Evolutionary conservation across 2,113 vertebrate species (phyloP).

Genomic region (Baryphthengus martii): DNA sequence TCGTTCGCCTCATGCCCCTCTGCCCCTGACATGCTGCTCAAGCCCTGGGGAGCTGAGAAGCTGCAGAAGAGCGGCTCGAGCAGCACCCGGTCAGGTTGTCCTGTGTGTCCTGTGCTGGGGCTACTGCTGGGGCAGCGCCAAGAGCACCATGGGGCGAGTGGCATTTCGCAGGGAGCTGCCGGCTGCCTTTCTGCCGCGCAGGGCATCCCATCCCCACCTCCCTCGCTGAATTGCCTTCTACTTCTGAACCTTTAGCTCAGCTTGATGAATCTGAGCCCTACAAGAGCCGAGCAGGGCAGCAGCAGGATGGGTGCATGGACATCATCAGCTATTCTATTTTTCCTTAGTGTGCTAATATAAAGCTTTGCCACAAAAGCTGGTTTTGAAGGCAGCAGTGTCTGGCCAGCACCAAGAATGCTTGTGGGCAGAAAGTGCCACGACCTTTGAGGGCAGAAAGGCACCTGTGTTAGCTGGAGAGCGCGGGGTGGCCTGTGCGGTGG

Average conservation of each 20-base stretch:
- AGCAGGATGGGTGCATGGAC: not conserved
- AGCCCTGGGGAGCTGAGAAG: not conserved
- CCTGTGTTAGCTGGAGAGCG: not conserved
- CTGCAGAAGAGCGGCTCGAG: not conserved
- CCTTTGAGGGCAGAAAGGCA: not conserved
- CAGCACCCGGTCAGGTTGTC: accelerated
- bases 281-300: accelerated
- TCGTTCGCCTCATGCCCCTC: accelerated
- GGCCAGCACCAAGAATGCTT: not conserved
- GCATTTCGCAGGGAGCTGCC: accelerated
- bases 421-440: not conserved
- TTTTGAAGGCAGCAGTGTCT: not conserved
- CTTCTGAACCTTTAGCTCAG: not conserved
- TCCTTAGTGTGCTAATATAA: accelerated
- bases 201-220: accelerated
- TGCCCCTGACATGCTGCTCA: accelerated
- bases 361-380: not conserved
- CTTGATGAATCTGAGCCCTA: not conserved
- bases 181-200: not conserved
- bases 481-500: accelerated
- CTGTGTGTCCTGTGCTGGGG: accelerated
- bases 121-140: not conserved
- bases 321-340: too few relatives aligned
- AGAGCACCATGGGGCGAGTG: accelerated
- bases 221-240: not conserved